Conservation (phyloP, 2,888 invertebrate species). For the Epinotia demarniana region DNA sequence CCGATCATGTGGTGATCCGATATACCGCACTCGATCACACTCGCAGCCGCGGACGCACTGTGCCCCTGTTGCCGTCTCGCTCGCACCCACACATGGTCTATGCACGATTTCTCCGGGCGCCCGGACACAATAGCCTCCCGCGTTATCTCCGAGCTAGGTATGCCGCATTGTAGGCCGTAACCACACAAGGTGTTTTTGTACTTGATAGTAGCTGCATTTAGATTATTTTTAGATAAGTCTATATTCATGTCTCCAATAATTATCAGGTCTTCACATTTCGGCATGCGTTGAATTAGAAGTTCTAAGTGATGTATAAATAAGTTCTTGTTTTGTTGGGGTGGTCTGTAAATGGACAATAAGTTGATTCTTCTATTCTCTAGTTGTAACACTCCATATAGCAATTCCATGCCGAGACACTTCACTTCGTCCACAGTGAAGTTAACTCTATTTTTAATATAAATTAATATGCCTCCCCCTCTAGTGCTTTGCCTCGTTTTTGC, state of each 20-base stretch:
- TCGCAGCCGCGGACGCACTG: too few species aligned
- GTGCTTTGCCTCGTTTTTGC: conserved; percentile 22
- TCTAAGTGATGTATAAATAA: conserved; percentile 12
- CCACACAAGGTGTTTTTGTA: conserved; percentile 25
- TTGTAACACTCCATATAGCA: not conserved
- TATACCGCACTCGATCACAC: conserved; percentile 15
- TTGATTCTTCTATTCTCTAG: conserved; percentile 3
- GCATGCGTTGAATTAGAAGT: conserved; percentile 1
- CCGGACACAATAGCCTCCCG: conserved; percentile 22
- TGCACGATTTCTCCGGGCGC: conserved; percentile 15
- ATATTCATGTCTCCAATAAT: conserved; percentile 26
- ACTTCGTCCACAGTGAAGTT: not conserved
- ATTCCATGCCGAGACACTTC: not conserved
- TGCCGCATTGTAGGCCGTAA: conserved; percentile 25
- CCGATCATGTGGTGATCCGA: conserved; percentile 27
- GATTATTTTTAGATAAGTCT: conserved; percentile 15
- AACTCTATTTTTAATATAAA: conserved; percentile 2
- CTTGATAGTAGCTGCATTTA: conserved; percentile 1
- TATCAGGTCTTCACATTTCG: conserved; percentile 3
- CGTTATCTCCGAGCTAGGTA: conserved; percentile 24
- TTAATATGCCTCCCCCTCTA: conserved; percentile 33
- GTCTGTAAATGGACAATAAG: conserved; percentile 1
- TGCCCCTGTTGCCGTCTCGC: too few species aligned
- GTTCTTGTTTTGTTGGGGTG: conserved; percentile 13
- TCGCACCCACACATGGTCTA: conserved; percentile 34